Evolutionary conservation across 2,113 vertebrate genomes (phyloP).

Genomic region (Catharus minimus): DNA sequence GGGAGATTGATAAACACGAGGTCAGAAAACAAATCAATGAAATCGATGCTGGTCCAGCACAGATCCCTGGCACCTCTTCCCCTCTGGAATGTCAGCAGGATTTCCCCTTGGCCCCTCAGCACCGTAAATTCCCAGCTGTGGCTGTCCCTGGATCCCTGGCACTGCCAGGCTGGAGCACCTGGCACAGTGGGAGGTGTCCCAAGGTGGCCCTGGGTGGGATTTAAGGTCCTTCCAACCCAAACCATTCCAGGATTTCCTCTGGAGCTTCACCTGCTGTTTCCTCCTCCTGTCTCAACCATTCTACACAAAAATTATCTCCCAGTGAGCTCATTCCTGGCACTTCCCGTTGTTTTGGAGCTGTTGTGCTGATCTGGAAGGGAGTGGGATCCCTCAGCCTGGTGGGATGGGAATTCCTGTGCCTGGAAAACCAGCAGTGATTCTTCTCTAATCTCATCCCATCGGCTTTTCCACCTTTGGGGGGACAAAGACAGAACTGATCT

Average conservation of each 20-base stretch:
- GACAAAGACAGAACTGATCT: background rate
- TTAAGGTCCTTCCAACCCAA: too few species aligned
- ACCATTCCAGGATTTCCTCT: background rate
- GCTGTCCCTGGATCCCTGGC: too few species aligned
- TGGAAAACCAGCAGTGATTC: background rate
- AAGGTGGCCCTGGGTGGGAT: too few species aligned
- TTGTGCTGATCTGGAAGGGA: background rate
- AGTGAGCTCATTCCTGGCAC: background rate
- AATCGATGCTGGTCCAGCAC: too few species aligned
- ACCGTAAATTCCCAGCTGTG: too few species aligned
- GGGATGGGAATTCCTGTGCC: background rate
- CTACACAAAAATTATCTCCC: accelerated
- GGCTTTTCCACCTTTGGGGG: background rate
- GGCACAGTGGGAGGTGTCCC: too few species aligned
- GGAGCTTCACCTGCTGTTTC: background rate
- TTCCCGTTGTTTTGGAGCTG: background rate
- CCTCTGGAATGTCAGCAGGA: too few species aligned
- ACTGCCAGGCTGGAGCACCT: too few species aligned
- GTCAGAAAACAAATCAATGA: too few species aligned
- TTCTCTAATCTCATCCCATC: accelerated
- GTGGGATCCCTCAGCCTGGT: accelerated
- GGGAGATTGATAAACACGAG: too few species aligned
- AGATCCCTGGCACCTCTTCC: too few species aligned
- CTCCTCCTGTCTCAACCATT: background rate
- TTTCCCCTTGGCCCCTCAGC: too few species aligned